Evolutionary conservation across 1,140 invertebrate species (phyloP), one percentile per base, ranked within the genome.

Genomic region (Idris sp.): DNA sequence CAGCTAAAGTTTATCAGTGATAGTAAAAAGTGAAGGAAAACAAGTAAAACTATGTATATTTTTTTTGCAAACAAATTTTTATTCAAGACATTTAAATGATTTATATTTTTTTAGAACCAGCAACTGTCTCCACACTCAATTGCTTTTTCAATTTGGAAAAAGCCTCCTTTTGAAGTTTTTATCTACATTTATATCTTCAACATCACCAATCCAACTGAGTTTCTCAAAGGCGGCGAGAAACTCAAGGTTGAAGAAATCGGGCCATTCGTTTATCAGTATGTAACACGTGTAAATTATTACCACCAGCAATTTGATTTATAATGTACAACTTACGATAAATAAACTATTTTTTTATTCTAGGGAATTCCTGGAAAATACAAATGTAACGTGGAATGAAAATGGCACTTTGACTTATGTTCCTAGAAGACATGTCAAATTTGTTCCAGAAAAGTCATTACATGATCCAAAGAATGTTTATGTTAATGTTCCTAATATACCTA

Each of bases 221-320:
- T 96, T 83, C 77, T 92, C 2, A 86, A 83, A 0, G 91, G 92
- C 10, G 87, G 90, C 11, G 92, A 92, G 40, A 78, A 86, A 35
- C 83, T 97, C 1, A 90, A 88, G 53, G 58, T 98, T 1, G 59
- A 91, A 65, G 92, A 97, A 89, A 83, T 94, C 13, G 96, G 96
- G 0, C 96, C 96, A 0, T 97, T 96, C 81, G 92, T 92, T 9
- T 97, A 96, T 85, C 91, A 92, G 94, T 95, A 86, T 90, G 89
- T 69, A n/a, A 18, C 8, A 18, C 16, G n/a, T 22, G 19, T 4
- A 22, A 2, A 22, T 22, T 22, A 6, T 22, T 6, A 22, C 19
- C 3, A 22, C 2, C 19, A 22, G 19, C n/a, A n/a, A n/a, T n/a
- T n/a, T n/a, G n/a, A n/a, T n/a, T n/a, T n/a, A n/a, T n/a, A n/a